Evolutionary conservation across 2,113 vertebrate species (phyloP).

Genomic region (Ursus arctos): DNA sequence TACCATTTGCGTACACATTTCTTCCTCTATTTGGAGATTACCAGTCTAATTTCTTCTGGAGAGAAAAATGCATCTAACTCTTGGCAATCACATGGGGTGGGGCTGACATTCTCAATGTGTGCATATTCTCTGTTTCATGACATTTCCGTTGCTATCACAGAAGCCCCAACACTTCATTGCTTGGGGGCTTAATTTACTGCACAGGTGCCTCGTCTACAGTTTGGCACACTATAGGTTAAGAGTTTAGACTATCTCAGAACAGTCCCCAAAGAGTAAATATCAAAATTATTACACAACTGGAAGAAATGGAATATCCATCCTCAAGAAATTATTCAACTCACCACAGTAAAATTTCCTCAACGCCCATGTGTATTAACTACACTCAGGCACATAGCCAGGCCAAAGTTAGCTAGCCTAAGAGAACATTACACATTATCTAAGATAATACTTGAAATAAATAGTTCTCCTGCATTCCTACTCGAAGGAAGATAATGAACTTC

Average conservation of each 20-base stretch:
- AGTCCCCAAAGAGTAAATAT: background rate
- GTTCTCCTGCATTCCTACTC: background rate
- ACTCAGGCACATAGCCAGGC: background rate
- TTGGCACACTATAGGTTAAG: background rate
- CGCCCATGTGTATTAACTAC: background rate
- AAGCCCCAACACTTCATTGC: background rate
- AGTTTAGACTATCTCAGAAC: background rate
- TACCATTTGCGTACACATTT: background rate
- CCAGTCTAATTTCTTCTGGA: background rate
- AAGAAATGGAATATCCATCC: background rate
- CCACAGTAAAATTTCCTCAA: background rate
- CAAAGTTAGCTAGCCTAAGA: background rate
- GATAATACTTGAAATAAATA: background rate
- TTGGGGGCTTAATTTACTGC: background rate
- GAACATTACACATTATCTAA: background rate
- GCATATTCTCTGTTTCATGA: background rate
- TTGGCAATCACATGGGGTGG: background rate
- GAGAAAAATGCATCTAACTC: background rate
- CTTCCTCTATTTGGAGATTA: conserved; percentile 1
- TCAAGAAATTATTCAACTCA: background rate
- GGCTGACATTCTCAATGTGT: background rate
- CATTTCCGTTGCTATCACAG: background rate
- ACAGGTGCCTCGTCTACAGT: background rate
- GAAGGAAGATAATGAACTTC: conserved; percentile 39
- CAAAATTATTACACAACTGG: background rate